Percentiles rank a stretch among this genome's conserved stretches.
Conservation (phyloP, 2,797 vertebrate species). For the Rhinophrynus dorsalis region DNA sequence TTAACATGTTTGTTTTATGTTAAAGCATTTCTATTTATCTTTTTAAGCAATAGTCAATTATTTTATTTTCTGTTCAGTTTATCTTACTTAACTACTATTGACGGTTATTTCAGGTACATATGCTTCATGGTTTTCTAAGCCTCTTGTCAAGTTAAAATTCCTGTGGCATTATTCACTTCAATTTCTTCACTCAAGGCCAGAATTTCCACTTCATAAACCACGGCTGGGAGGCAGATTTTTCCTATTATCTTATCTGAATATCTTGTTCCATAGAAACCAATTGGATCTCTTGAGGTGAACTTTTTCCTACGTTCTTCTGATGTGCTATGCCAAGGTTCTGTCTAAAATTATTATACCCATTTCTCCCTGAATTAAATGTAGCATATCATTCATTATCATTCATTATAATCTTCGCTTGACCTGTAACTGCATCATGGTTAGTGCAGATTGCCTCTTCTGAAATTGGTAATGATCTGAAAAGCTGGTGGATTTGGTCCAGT, state of each 20-base stretch:
- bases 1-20: too few relatives aligned
- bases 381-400: slow-evolving; percentile 19
- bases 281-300: not conserved
- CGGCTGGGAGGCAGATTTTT: not conserved
- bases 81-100: too few relatives aligned
- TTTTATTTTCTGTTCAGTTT: too few relatives aligned
- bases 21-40: too few relatives aligned
- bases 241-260: not conserved
- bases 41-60: too few relatives aligned
- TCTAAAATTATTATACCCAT: not conserved
- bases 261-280: not conserved
- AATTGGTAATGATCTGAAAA: slow-evolving; percentile 4
- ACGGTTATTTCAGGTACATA: too few relatives aligned
- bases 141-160: not conserved
- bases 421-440: slow-evolving; percentile 22
- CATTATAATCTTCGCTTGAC: not conserved
- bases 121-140: not conserved
- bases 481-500: not conserved
- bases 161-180: not conserved
- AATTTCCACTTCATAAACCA: not conserved
- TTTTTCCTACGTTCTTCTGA: not conserved
- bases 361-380: slow-evolving; percentile 19
- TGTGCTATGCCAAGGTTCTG: not conserved
- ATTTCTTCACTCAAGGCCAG: not conserved
- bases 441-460: not conserved